A percentile compares a stretch with the other conserved stretches of the same genome.
Conservation (phyloP, 2,888 invertebrate species). For the Tachina grossa region DNA sequence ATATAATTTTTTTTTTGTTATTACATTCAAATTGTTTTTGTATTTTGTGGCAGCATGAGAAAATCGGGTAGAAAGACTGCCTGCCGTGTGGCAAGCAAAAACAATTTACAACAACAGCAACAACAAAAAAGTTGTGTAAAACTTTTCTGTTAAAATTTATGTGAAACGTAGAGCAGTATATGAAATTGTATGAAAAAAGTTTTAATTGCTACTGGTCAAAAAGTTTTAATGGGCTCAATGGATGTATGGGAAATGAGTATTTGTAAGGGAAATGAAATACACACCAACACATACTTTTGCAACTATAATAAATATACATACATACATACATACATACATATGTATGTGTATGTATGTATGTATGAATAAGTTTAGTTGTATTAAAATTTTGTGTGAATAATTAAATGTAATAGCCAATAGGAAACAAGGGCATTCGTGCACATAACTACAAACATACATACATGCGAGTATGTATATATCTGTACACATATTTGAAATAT, state of each 20-base stretch:
- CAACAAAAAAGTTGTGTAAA: slow-evolving; percentile 18
- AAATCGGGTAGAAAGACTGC: slow-evolving; percentile 38
- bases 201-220: slow-evolving; percentile 79
- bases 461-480: no score
- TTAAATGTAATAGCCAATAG: slow-evolving; percentile 60
- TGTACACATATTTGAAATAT: no score
- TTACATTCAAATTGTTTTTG: slow-evolving; percentile 31
- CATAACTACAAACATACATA: neutral
- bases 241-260: slow-evolving; percentile 1
- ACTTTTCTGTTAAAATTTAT: slow-evolving; percentile 57
- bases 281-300: neutral
- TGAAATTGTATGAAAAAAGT: slow-evolving; percentile 73
- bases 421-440: slow-evolving; percentile 37
- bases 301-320: neutral
- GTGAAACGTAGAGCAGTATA: slow-evolving; percentile 58
- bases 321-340: slow-evolving; percentile 7
- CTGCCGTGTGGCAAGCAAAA: slow-evolving; percentile 55
- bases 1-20: slow-evolving; percentile 27
- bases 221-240: slow-evolving; percentile 72
- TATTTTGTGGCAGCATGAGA: slow-evolving; percentile 44
- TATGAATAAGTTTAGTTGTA: neutral
- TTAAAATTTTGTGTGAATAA: slow-evolving; percentile 12
- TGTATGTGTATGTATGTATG: neutral
- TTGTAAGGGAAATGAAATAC: slow-evolving; percentile 18
- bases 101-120: slow-evolving; percentile 5